A percentile compares a stretch with the other conserved stretches of the same genome.
Evolutionary conservation across 2,113 vertebrate species (phyloP).

Genomic region (Chunga burmeisteri): DNA sequence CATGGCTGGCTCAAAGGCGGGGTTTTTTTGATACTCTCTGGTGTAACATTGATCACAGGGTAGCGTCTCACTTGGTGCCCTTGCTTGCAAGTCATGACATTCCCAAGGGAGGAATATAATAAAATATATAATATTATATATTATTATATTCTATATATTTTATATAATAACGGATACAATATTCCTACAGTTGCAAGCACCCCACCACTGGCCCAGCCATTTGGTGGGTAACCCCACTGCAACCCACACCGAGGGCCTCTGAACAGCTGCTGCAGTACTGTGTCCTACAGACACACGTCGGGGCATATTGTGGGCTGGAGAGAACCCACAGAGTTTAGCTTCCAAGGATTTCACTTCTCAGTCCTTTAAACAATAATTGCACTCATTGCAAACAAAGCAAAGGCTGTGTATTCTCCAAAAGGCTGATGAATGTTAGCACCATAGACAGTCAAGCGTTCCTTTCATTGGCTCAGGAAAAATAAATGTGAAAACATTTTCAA

Average conservation of each 20-base stretch:
- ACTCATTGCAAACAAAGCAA: neutral
- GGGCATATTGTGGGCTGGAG: neutral
- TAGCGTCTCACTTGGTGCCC: neutral
- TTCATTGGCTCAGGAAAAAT: neutral
- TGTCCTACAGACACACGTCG: fast-evolving
- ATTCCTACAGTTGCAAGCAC: neutral
- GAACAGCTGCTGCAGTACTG: fast-evolving
- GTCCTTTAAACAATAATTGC: neutral
- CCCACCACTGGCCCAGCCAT: fast-evolving
- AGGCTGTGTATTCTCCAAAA: neutral
- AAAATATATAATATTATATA: too few species aligned
- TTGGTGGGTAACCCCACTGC: neutral
- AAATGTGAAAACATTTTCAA: neutral
- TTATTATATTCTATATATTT: too few species aligned
- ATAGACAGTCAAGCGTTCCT: neutral
- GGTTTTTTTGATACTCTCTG: neutral
- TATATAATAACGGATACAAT: too few species aligned
- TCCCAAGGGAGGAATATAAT: neutral
- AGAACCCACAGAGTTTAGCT: neutral
- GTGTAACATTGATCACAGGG: neutral
- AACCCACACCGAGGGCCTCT: fast-evolving
- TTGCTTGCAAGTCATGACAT: neutral
- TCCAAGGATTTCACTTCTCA: neutral
- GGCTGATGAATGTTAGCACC: neutral
- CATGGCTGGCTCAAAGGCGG: neutral